Base-by-base conservation (phyloP, 2,113 vertebrate species). In the Sebastes fasciatus region DNA sequence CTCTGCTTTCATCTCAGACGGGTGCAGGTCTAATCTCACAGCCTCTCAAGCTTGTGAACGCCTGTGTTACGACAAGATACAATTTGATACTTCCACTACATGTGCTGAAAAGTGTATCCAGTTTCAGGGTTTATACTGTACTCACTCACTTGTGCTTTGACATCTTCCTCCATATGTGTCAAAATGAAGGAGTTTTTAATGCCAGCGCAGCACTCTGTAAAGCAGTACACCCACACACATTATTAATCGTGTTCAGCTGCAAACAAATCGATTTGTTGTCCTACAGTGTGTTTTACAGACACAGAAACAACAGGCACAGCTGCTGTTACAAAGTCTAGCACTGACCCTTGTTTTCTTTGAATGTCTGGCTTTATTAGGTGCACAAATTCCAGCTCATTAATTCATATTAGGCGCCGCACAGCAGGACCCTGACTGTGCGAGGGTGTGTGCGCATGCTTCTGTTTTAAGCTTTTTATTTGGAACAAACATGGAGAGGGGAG, bases 1-100 rank as follows among this genome's bases (percentile, higher is more conserved):
- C 72, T 79, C 5, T 1, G 9, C 85, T 83, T 84, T 89, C 79
- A 85, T 83, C 74, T 83, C 79, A 10, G 64, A 64, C 26, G 80
- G 67, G 58, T 77, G 79, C 68, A 23, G 58, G 71, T 85, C 87
- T 84, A 87, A 82, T 88, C 72, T 67, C 17, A 45, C 6, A 34
- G 34, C 75, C 79, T 57, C 34, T 63, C 71, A 26, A 61, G 43
- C 66, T 85, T 34, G 21, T 51, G 66, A 34, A 66, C 14, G 8
- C 67, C 80, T 14, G 5, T 49, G 16, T 77, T 79, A 63, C 8
- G 42, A 62, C 61, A 63, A 21, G 43, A 69, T 10, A 5, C 65
- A 71, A 75, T 84, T 86, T 87, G 60, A 90, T 83, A 66, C 78
- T 52, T 83, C 66, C 12, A 21, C 43, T 13, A 4, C 54, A 26